Percentiles rank a stretch among this genome's conserved stretches.
Conservation (phyloP, 35 echinoderm and acorn worm genomes). For the Ophiothrix spiculata region DNA sequence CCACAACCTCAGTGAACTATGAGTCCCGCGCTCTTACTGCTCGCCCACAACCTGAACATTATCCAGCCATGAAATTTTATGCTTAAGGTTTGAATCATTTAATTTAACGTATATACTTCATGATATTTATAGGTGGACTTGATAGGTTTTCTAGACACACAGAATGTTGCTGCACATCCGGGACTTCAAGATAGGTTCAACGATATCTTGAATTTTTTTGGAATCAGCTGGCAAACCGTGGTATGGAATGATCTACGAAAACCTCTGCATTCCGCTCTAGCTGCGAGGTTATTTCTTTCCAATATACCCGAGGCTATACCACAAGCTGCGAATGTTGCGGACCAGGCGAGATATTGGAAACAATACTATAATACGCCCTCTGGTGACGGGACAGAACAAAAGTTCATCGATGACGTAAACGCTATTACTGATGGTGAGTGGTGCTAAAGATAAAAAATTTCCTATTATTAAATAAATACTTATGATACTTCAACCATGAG, state of each 20-base stretch:
- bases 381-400: not conserved
- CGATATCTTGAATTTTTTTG: not conserved
- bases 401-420: not conserved
- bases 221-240: conserved; percentile 5
- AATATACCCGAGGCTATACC: not conserved
- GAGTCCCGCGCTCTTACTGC: too few relatives aligned
- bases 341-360: conserved; percentile 21
- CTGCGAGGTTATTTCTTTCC: conserved; percentile 13
- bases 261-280: conserved; percentile 4
- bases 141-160: not conserved
- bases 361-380: not conserved
- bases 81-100: too few relatives aligned
- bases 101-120: not conserved
- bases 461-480: too few relatives aligned
- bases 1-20: too few relatives aligned
- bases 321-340: not conserved
- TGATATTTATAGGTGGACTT: not conserved
- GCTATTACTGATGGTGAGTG: too few relatives aligned
- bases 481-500: too few relatives aligned
- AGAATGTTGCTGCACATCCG: not conserved
- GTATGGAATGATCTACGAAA: not conserved
- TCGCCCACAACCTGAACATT: too few relatives aligned
- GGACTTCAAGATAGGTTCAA: not conserved
- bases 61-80: too few relatives aligned
- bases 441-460: too few relatives aligned